Base-by-base conservation (phyloP, 2,113 vertebrate genomes). In the Dromaius novaehollandiae region DNA sequence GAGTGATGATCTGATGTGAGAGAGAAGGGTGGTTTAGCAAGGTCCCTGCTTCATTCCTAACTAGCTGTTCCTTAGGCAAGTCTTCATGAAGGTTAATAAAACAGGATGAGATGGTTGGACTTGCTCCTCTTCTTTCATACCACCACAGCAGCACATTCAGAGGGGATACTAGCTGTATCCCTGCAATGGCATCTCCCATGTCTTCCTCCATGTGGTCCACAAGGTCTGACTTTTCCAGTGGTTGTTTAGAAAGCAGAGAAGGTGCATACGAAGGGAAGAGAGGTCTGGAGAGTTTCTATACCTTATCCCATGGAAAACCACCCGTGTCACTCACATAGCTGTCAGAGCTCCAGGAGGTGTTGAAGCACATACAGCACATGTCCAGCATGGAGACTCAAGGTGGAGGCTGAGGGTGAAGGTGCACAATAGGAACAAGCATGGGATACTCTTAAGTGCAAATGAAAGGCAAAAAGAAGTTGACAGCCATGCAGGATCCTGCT, bases 311-410 rank as follows among this genome's bases (percentile, higher is more conserved):
- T 8, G 40, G 50, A 17, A 48, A 82, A 81, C 12, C 22, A 36
- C 9, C 51, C n/a, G 13, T 56, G 19, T n/a, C 38, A 76, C n/a
- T 32, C 34, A 44, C 30, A 32, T n/a, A 19, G 22, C 38, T 66
- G 48, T 0, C 80, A 11, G 22, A 68, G 12, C 22, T 50, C 46
- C 32, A 48, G 65, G 21, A 82, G 7, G 8, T 20, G 60, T 63
- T 36, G 56, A 9, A 77, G 46, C 46, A 36, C 28, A 21, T 0
- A 0, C n/a, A 22, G 2, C 4, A 26, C 17, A 4, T 32, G 53
- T 24, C 82, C 34, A 56, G 60, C 53, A 51, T 38, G 53, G 46
- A 78, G 40, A 12, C 24, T 16, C 30, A 10, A 13, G 63, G 34
- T 68, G 64, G 83, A 84, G 44, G 28, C 64, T 89, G 60, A 74